Conservation (phyloP, 2,888 invertebrate species). For the Galerucella pusilla region DNA sequence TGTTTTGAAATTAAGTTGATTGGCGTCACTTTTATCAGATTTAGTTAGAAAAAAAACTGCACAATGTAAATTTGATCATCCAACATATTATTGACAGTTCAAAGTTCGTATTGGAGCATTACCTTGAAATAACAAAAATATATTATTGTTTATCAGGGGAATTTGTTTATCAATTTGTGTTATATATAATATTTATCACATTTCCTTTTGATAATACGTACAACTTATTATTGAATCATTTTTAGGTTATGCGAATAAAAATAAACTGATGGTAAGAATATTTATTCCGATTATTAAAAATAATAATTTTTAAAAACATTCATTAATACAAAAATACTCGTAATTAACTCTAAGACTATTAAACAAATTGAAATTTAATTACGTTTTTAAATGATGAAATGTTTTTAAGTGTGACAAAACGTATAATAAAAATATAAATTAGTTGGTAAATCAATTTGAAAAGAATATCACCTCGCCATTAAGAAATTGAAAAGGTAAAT, state of each 20-base stretch:
- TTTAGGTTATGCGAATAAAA: too few species aligned
- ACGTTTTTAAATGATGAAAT: not conserved
- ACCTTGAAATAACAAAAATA: not conserved
- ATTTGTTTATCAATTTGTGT: conserved; percentile 4
- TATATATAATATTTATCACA: not conserved
- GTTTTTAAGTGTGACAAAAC: too few species aligned
- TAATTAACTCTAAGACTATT: not conserved
- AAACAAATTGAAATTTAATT: not conserved
- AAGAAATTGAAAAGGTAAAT: too few species aligned
- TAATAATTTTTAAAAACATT: not conserved
- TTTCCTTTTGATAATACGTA: not conserved
- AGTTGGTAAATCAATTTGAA: too few species aligned
- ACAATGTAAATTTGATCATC: too few species aligned
- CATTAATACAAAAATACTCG: not conserved
- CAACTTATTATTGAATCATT: not conserved
- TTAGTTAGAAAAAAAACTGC: too few species aligned
- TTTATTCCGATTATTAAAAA: too few species aligned
- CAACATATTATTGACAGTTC: not conserved
- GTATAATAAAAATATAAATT: too few species aligned
- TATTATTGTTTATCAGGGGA: not conserved
- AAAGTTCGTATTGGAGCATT: not conserved
- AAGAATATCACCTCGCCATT: too few species aligned
- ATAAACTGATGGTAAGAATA: too few species aligned
- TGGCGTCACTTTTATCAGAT: too few species aligned
- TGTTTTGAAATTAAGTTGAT: too few species aligned